Percentiles rank a stretch among this genome's conserved stretches.
These are phyloP conservation scores for Alcedo atthis DNA, from an alignment of 2,797 vertebrate species.

Conservation along the genomic window DNA sequence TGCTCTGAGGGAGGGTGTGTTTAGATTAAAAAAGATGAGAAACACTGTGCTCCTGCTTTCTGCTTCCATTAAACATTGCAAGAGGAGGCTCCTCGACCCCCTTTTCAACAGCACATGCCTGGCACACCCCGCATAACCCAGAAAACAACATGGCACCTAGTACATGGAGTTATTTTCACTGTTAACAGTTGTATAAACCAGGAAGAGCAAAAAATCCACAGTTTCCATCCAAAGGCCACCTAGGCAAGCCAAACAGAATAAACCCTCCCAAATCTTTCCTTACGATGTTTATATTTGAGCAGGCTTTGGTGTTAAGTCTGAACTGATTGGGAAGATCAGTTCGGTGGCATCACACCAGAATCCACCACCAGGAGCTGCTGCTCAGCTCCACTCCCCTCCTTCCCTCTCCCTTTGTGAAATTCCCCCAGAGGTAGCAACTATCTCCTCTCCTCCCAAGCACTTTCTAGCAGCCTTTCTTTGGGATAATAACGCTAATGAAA, in stretches of 20 bases:
- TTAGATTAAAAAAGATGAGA: neutral
- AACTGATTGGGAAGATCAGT: constrained; percentile 56
- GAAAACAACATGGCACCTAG: too few relatives aligned
- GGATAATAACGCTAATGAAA: constrained; percentile 63
- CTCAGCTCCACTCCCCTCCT: neutral
- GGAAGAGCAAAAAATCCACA: neutral
- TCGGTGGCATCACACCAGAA: neutral
- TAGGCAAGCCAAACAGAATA: neutral
- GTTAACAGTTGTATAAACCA: neutral
- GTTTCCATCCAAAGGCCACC: neutral
- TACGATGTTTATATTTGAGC: constrained; percentile 20
- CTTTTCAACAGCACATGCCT: neutral
- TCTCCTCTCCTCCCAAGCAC: neutral
- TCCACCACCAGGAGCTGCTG: constrained; percentile 39
- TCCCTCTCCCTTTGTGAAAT: neutral
- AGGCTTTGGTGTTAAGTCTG: constrained; percentile 51
- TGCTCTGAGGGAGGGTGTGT: neutral
- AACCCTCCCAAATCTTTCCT: constrained; percentile 20
- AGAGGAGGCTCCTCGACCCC: neutral
- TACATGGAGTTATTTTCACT: neutral
- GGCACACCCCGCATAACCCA: neutral
- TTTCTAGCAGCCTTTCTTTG: constrained; percentile 26
- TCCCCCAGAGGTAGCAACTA: constrained; percentile 8
- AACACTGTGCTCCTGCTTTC: neutral
- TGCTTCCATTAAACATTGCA: fast-evolving